phyloP scores from a whole-genome alignment of 2,113 vertebrate genomes.

The Capreolus pygargus region DNA sequence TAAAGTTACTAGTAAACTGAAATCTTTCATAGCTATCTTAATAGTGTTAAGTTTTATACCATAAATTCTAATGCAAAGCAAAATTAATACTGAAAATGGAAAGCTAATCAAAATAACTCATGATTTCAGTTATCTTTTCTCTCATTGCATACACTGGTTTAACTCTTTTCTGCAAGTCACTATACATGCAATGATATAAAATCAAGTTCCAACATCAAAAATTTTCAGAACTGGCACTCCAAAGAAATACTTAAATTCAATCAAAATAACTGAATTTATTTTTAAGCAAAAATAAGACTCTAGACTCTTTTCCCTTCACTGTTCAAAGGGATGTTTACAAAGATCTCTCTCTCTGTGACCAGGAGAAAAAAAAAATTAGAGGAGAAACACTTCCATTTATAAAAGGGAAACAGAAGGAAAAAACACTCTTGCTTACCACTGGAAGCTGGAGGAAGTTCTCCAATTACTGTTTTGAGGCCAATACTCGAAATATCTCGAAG shows the following conservation, averaged over 20 bases:
- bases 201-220: slow-evolving; percentile 8
- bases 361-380: background rate
- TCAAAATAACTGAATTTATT: background rate
- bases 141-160: background rate
- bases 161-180: background rate
- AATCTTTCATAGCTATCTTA: background rate
- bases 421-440: slow-evolving; percentile 86
- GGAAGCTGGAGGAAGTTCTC: slow-evolving; percentile 98
- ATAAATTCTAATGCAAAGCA: background rate
- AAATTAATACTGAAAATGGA: slow-evolving; percentile 22
- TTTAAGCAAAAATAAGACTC: slow-evolving; percentile 22
- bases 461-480: slow-evolving; percentile 98
- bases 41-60: background rate
- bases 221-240: background rate
- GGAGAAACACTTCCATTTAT: background rate
- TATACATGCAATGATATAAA: background rate
- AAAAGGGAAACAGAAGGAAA: background rate
- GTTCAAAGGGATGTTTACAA: background rate
- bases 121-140: background rate
- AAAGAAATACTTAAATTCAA: background rate
- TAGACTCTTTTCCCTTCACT: background rate
- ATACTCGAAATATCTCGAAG: slow-evolving; percentile 98
- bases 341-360: background rate
- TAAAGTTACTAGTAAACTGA: background rate
- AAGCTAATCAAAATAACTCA: background rate